Evolutionary conservation across 30 jellyfish, hydroid and myxozoan genomes (phyloP), one percentile per base, ranked within the genome.

Genomic region (Catostylus mosaicus): DNA sequence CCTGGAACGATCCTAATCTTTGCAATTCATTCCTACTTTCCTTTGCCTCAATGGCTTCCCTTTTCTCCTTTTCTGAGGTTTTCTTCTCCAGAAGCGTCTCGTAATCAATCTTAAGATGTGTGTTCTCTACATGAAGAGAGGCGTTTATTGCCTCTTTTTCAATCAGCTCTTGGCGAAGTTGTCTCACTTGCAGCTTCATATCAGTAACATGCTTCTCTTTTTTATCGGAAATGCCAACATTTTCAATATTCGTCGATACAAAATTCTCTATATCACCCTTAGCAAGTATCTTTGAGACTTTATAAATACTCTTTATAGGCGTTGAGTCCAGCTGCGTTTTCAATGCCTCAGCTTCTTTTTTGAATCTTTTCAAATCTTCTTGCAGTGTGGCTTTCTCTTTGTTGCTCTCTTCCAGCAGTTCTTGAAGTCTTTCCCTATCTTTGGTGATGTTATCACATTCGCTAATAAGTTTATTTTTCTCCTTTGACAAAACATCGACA

Each of bases 91-190:
- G 3, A n/a, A 52, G 67, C 19, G 67, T 20, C 7, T 52, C 67
- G 29, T 52, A 52, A 7, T 52, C 29, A 6, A 52, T 20, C 29
- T 52, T 52, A 3, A 52, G 30, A 4, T 52, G 67, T 20, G 67
- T 20, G 29, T 52, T 52, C 67, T 52, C 67, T n/a, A 52, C 6
- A 3, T 52, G 67, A 14, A 10, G 67, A 3, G 7, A 4, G 3
- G 67, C 67, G 29, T 52, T 52, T 20, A 7, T 20, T 52, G 67
- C 67, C 30, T 52, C 67, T 20, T 20, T 52, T n/a, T 52, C 67
- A 10, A 52, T 20, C 23, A 52, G 18, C 30, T 52, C 67, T n/a
- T 52, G 24, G 67, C 67, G 29, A 7, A 10, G 27, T 6, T 6
- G 8, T 52, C 23, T 52, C 6, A 7, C 67, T 52, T 52, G 18